Conservation (phyloP, 2,888 invertebrate species). For the Holacanthella duospinosa region DNA sequence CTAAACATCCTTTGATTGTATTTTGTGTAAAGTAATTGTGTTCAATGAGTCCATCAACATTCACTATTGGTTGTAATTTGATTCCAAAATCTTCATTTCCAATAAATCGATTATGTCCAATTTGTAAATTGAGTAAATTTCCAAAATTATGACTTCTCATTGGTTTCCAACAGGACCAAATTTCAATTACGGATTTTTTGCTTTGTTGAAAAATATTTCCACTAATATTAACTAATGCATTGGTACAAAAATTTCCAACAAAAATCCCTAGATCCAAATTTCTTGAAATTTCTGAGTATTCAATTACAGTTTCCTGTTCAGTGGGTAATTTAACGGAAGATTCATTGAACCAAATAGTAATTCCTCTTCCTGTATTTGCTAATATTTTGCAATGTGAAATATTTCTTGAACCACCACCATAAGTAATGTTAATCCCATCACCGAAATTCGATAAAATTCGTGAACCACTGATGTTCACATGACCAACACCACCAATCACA, state of each 20-base stretch:
- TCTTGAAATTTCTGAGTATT: slow-evolving; percentile 73
- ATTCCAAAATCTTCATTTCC: slow-evolving; percentile 60
- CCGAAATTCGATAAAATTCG: slow-evolving; percentile 81
- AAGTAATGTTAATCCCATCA: slow-evolving; percentile 90
- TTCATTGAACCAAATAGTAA: slow-evolving; percentile 82
- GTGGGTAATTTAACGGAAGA: slow-evolving; percentile 68
- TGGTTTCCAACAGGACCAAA: slow-evolving; percentile 68
- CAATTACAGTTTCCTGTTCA: slow-evolving; percentile 75
- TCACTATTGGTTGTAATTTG: slow-evolving; percentile 69
- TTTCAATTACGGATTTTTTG: slow-evolving; percentile 63
- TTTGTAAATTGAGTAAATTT: slow-evolving; percentile 43
- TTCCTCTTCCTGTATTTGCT: slow-evolving; percentile 77
- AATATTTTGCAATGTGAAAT: slow-evolving; percentile 75
- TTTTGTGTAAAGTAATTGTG: slow-evolving; percentile 72
- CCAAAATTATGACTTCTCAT: slow-evolving; percentile 10
- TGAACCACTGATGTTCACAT: slow-evolving; percentile 84
- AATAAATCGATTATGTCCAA: slow-evolving; percentile 76
- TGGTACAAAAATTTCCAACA: slow-evolving; percentile 81
- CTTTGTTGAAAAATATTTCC: slow-evolving; percentile 79
- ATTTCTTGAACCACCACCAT: slow-evolving; percentile 86
- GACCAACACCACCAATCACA: slow-evolving; percentile 80
- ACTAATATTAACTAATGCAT: slow-evolving; percentile 75
- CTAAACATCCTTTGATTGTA: slow-evolving; percentile 69
- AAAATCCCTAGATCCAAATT: slow-evolving; percentile 81
- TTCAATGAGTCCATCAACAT: slow-evolving; percentile 65